Conservation (phyloP, 1,140 invertebrate species). For the Drosophila malerkotliana region DNA sequence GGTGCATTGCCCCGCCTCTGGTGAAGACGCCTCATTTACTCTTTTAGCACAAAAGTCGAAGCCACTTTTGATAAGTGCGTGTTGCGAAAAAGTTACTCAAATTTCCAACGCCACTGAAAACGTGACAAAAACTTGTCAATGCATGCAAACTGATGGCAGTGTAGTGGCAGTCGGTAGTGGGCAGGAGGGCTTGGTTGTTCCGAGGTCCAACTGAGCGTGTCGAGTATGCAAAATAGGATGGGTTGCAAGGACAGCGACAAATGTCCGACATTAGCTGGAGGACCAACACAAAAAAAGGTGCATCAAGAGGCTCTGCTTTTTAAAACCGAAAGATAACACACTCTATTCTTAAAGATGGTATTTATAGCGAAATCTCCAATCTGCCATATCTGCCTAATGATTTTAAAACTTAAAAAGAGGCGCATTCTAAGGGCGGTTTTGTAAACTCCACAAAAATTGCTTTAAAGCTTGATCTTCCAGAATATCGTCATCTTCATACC, state of each 20-base stretch:
- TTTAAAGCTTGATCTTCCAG: background rate
- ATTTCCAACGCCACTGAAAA: constrained; percentile 70
- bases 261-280: constrained; percentile 66
- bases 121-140: constrained; percentile 74
- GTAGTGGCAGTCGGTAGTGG: no score
- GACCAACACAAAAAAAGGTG: constrained; percentile 37
- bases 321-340: background rate
- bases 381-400: no score
- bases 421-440: no score
- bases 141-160: constrained; percentile 14
- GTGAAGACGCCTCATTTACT: constrained; percentile 68
- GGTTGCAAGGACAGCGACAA: constrained; percentile 60
- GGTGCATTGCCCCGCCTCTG: constrained; percentile 34
- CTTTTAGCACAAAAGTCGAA: constrained; percentile 63
- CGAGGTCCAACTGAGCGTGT: constrained; percentile 61
- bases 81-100: constrained; percentile 67
- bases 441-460: no score
- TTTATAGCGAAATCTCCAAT: no score
- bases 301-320: background rate
- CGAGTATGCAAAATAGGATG: constrained; percentile 74
- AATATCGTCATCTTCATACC: background rate
- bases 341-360: background rate
- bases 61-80: constrained; percentile 77
- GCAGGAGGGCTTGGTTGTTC: constrained; percentile 8
- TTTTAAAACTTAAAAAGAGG: no score